Conservation (phyloP, 2,797 vertebrate genomes). For the Chaetodon trifasciatus region DNA sequence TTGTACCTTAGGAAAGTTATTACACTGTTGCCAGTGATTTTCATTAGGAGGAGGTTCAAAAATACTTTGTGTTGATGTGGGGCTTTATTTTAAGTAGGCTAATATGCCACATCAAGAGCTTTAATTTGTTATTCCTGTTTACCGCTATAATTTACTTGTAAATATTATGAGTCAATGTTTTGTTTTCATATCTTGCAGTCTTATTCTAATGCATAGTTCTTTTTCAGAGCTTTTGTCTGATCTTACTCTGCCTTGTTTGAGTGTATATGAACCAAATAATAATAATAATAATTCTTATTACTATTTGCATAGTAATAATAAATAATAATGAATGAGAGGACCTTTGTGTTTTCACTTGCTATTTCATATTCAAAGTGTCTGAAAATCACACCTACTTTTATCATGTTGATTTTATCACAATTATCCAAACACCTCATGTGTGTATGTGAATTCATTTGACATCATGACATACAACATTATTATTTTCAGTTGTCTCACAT, state of each 20-base stretch:
- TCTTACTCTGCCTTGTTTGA: not conserved
- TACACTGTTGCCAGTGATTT: not conserved
- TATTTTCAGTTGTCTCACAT: not conserved
- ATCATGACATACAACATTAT: too few relatives aligned
- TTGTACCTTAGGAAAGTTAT: conserved; percentile 14
- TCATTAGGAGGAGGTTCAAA: not conserved
- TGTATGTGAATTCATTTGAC: not conserved
- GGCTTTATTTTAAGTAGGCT: not conserved
- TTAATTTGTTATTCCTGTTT: not conserved
- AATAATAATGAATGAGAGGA: not conserved
- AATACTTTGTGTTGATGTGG: not conserved
- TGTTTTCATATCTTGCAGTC: not conserved
- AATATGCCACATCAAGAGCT: not conserved
- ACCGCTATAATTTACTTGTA: conserved; percentile 3
- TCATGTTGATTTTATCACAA: not conserved
- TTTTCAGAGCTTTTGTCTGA: not conserved
- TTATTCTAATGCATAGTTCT: not conserved
- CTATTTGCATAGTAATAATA: not conserved
- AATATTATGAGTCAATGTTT: not conserved
- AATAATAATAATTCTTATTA: too few relatives aligned
- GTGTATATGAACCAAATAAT: not conserved
- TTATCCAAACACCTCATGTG: not conserved
- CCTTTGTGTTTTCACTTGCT: not conserved
- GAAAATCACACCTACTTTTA: not conserved
- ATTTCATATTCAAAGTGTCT: not conserved